Percentiles rank a stretch among this genome's conserved stretches.
Evolutionary conservation across 2,113 vertebrate genomes (phyloP).

Genomic region (Brachypteracias leptosomus): DNA sequence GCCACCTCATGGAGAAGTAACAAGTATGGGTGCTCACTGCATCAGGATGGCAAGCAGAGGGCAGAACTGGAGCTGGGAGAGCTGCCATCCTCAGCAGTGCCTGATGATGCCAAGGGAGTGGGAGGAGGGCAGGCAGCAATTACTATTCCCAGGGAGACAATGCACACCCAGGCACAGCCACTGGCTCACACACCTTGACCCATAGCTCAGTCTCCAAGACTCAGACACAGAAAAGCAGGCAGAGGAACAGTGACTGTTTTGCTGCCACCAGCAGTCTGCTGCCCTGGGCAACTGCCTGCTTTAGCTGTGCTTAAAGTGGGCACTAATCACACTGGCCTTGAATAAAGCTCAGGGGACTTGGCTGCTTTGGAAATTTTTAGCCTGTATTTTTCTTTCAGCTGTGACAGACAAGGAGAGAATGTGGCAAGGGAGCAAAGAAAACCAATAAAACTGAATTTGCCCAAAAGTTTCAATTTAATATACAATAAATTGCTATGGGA

Average conservation of each 20-base stretch:
- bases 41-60: background rate
- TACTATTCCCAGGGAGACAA: background rate
- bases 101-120: background rate
- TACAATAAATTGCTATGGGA: background rate
- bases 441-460: background rate
- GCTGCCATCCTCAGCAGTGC: background rate
- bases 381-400: background rate
- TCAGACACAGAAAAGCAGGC: background rate
- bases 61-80: background rate
- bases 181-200: background rate
- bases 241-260: background rate
- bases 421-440: background rate
- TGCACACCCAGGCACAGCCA: background rate
- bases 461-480: background rate
- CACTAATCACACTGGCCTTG: background rate
- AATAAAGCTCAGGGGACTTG: background rate
- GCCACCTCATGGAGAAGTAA: background rate
- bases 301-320: background rate
- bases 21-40: background rate
- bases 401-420: background rate
- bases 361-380: background rate
- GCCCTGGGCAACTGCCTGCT: background rate
- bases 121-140: accelerated
- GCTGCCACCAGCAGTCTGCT: background rate
- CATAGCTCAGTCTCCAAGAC: background rate